Base-by-base conservation (phyloP, 1,140 invertebrate genomes). In the Lepidurus packardi region DNA sequence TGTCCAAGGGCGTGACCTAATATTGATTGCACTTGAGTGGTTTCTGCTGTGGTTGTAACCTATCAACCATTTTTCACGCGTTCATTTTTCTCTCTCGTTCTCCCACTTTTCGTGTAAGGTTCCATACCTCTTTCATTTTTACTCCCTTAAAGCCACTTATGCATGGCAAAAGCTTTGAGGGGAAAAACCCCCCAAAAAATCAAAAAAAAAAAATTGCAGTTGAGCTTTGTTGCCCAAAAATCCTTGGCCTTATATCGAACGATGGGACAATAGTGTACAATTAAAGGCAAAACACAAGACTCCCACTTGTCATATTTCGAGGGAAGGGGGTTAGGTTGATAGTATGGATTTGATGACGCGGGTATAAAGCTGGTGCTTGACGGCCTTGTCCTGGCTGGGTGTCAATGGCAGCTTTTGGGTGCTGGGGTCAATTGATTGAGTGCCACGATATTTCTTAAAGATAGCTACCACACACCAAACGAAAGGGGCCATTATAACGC, bases 301-400 rank as follows among this genome's bases (percentile, higher is more conserved):
- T 13, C 53, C 53, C 53, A 65, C 53, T 65, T 65, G 53, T 65
- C 53, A 65, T 21, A 65, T 21, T 65, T 65, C 21, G 8, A n/a
- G n/a, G n/a, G n/a, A n/a, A n/a, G 13, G 53, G 53, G 34, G 34
- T 34, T 34, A 34, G 34, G 53, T 65, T 65, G 53, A 65, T 65
- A 16, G 53, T 65, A 16, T 65, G 53, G 53, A 65, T 65, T 65
- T 65, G 53, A 65, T 65, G 53, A 65, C 53, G 53, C 53, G n/a
- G 53, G 53, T 11, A 13, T 16, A 7, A 4, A 16, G n/a, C 21
- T 21, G 53, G 53, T 9, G 1, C 13, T 65, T 21, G 53, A 65
- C 53, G 53, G 21, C 9, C 53, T 65, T 65, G 53, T 65, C 53
- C 13, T 65, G 16, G 53, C 21, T 65, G 53, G 53, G 53, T 21